Percentiles rank a stretch among this genome's conserved stretches.
These are phyloP conservation scores for Aurelia coerulea DNA, from an alignment of 30 jellyfish, hydroid and myxozoan genomes.

Conservation along the genomic window DNA sequence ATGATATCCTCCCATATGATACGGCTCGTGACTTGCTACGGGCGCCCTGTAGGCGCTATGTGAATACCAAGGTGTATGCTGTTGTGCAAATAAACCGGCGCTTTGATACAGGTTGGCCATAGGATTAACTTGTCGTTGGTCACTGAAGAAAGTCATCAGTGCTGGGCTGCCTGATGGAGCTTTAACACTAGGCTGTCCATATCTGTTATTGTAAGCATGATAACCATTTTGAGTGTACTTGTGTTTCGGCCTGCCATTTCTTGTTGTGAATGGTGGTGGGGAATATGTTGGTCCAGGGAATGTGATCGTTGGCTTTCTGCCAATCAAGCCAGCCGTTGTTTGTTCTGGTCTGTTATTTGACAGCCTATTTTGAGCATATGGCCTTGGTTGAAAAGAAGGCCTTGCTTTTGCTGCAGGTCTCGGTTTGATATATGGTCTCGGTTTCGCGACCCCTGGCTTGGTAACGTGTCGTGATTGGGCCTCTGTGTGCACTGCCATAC, in stretches of 20 bases:
- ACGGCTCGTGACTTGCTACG: constrained; percentile 11
- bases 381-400: constrained; percentile 33
- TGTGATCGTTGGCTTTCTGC: constrained; percentile 60
- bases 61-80: constrained; percentile 40
- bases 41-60: constrained; percentile 55
- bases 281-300: constrained; percentile 99
- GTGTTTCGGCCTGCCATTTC: constrained; percentile 41
- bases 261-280: constrained; percentile 88
- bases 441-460: constrained; percentile 34
- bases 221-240: neutral
- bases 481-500: constrained; percentile 35
- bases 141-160: constrained; percentile 34
- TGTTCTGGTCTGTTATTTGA: constrained; percentile 32
- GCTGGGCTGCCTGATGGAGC: constrained; percentile 35
- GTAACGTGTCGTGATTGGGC: constrained; percentile 67
- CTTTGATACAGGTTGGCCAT: constrained; percentile 44
- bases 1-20: constrained; percentile 32
- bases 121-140: constrained; percentile 35
- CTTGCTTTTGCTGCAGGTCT: constrained; percentile 19
- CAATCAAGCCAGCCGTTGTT: constrained; percentile 18
- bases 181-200: constrained; percentile 10
- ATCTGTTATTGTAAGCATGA: constrained; percentile 9
- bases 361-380: constrained; percentile 22
- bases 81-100: constrained; percentile 50
- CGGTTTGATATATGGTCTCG: neutral